Evolutionary conservation across 1,140 invertebrate species (phyloP), one percentile per base, ranked within the genome.

Genomic region (Gyrodactylus salaris): DNA sequence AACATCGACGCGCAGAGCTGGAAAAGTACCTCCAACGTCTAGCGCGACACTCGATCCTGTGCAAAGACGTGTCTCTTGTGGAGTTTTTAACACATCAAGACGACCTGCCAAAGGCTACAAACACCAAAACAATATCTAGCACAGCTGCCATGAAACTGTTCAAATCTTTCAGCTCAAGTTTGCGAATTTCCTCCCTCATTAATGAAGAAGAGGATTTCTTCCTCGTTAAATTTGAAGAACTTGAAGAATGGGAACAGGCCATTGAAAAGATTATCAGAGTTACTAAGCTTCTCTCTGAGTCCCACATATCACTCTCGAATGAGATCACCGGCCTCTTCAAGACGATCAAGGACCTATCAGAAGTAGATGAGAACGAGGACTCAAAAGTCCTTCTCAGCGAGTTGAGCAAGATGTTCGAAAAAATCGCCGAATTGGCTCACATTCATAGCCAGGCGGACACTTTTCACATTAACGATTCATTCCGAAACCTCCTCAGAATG

Each of bases 141-240:
- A n/a, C n/a, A n/a, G n/a, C n/a, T n/a, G n/a, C n/a, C n/a, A n/a
- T n/a, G n/a, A n/a, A n/a, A n/a, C n/a, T n/a, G n/a, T n/a, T n/a
- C n/a, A n/a, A n/a, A n/a, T n/a, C n/a, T n/a, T n/a, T n/a, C n/a
- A n/a, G n/a, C n/a, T n/a, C n/a, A n/a, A n/a, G n/a, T n/a, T n/a
- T n/a, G n/a, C n/a, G n/a, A n/a, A 96, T 99, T 74, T 92, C 93
- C 1, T 95, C 91, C 80, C 92, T 91, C 83, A 98, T 98, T 92
- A 93, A 97, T 79, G 94, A 98, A 83, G 89, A 87, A 77, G 94
- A 98, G 84, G 86, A 88, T 54, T 54, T 16, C n/a, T 54, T 54
- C 34, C 34, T 54, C 7, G n/a, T 16, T 54, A 54, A 54, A 54
- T 7, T 54, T 16, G 34, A 54, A 16, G 34, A 54, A 54, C 34